These are phyloP conservation scores for Bathynomus jamesi DNA, from an alignment of 1,140 invertebrate species.

Conservation along the genomic window DNA sequence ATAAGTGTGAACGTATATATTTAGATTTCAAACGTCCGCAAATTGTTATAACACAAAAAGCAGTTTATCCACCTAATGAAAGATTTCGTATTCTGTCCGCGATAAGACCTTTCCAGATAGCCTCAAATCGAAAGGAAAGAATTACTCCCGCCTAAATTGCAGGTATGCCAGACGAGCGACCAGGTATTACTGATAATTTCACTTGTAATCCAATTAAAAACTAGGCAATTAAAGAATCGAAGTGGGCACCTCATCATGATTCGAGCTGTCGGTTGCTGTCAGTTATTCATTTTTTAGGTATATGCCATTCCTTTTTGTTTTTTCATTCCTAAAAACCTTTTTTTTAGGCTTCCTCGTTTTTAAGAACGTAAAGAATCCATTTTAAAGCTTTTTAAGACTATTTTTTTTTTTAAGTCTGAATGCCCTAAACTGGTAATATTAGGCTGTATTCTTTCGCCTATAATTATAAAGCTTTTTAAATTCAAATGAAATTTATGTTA, in stretches of 20 bases:
- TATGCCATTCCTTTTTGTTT: background rate
- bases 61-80: too few species aligned
- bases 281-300: background rate
- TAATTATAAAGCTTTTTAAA: slow-evolving; percentile 1
- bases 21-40: too few species aligned
- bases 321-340: background rate
- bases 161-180: background rate
- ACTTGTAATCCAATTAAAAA: background rate
- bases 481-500: background rate
- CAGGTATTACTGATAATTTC: background rate
- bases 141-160: background rate
- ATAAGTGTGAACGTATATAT: too few species aligned
- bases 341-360: background rate
- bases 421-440: background rate
- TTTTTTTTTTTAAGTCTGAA: background rate
- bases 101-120: too few species aligned
- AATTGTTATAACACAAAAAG: too few species aligned
- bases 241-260: too few species aligned
- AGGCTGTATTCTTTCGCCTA: background rate
- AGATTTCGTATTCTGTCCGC: too few species aligned
- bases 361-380: background rate
- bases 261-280: background rate
- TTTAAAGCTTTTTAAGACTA: background rate
- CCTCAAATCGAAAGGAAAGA: background rate
- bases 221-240: background rate